Evolutionary conservation across 2,797 vertebrate species (phyloP).

Genomic region (Poeciliopsis presidionis): DNA sequence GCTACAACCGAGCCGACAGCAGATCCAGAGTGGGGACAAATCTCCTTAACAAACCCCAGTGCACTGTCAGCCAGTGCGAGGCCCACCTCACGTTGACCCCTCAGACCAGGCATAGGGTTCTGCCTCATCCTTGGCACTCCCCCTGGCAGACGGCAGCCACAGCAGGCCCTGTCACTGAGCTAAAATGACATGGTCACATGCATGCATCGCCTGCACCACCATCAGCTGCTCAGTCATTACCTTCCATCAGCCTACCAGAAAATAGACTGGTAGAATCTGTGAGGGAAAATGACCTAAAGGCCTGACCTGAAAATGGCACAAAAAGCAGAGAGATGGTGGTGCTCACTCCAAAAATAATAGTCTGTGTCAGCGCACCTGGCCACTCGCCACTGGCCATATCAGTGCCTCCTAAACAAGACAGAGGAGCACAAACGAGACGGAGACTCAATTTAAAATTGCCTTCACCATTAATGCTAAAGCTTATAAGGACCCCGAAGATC

Average conservation of each 20-base stretch:
- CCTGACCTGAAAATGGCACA: slow-evolving; percentile 80
- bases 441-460: slow-evolving; percentile 41
- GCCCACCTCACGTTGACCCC: slow-evolving; percentile 74
- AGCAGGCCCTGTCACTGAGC: slow-evolving; percentile 67
- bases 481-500: slow-evolving; percentile 33
- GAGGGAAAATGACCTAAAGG: slow-evolving; percentile 77
- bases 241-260: slow-evolving; percentile 73
- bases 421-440: slow-evolving; percentile 41
- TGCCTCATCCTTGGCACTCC: slow-evolving; percentile 46
- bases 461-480: slow-evolving; percentile 7
- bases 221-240: slow-evolving; percentile 79
- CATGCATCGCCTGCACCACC: slow-evolving; percentile 60
- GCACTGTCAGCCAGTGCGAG: slow-evolving; percentile 77
- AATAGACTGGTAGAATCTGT: slow-evolving; percentile 75
- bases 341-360: slow-evolving; percentile 72
- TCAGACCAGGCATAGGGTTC: slow-evolving; percentile 65
- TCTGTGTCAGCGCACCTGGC: slow-evolving; percentile 76
- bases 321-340: slow-evolving; percentile 71
- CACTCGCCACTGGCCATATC: slow-evolving; percentile 69
- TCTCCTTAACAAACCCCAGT: slow-evolving; percentile 83
- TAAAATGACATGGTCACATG: slow-evolving; percentile 71
- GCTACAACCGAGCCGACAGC: slow-evolving; percentile 78
- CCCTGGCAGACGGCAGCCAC: slow-evolving; percentile 57
- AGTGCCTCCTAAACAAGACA: slow-evolving; percentile 57
- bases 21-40: slow-evolving; percentile 77